Evolutionary conservation across 2,797 vertebrate genomes (phyloP).

Genomic region (Microctenopoma lineatum): DNA sequence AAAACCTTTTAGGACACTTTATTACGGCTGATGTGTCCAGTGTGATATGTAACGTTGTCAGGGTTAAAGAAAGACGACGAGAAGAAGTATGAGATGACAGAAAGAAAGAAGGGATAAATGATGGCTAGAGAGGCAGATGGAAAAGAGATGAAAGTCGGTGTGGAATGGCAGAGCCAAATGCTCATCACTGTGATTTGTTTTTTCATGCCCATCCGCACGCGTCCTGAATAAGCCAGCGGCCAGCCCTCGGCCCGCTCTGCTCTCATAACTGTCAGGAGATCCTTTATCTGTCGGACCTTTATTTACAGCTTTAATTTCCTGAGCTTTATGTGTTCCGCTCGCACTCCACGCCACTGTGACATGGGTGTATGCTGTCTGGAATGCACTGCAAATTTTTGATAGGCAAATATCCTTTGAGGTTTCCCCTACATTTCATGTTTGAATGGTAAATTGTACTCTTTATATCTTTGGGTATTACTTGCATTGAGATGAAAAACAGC

Average conservation of each 20-base stretch:
- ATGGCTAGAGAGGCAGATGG: conserved; percentile 40
- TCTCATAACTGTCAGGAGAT: conserved; percentile 85
- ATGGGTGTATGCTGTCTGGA: conserved; percentile 70
- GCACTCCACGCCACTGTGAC: conserved; percentile 62
- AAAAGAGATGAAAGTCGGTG: conserved; percentile 54
- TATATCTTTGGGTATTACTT: conserved; percentile 41
- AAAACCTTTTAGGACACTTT: conserved; percentile 10
- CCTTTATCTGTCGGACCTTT: conserved; percentile 83
- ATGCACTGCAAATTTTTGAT: conserved; percentile 78
- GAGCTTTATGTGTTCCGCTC: conserved; percentile 80
- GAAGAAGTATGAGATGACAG: conserved; percentile 9
- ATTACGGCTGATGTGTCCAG: conserved; percentile 39
- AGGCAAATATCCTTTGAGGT: conserved; percentile 67
- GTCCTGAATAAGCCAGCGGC: conserved; percentile 76
- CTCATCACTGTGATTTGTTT: conserved; percentile 83
- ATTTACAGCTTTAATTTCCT: conserved; percentile 89
- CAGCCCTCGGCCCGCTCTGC: conserved; percentile 73
- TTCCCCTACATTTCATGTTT: conserved; percentile 67
- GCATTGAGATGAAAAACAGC: conserved; percentile 9
- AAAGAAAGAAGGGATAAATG: conserved; percentile 42
- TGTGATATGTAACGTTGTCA: conserved; percentile 45
- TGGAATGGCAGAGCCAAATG: conserved; percentile 72
- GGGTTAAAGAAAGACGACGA: conserved; percentile 1
- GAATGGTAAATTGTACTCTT: conserved; percentile 57
- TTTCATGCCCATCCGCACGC: conserved; percentile 79